Percentiles rank a stretch among this genome's conserved stretches.
These are phyloP conservation scores for Himalopsyche anomala DNA, from an alignment of 2,888 invertebrate genomes.

Conservation along the genomic window DNA sequence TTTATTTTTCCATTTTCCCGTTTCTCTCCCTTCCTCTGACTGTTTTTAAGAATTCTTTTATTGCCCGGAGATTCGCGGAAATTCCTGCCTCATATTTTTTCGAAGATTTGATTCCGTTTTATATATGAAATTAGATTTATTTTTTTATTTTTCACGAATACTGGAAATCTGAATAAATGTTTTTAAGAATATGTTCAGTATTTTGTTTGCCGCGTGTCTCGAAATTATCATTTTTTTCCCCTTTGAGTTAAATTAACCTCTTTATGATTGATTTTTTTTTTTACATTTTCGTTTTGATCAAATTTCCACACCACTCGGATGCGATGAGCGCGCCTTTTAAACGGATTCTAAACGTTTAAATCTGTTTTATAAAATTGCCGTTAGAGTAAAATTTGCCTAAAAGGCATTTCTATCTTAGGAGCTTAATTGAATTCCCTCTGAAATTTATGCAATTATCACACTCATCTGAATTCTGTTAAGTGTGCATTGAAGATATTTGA, in stretches of 20 bases:
- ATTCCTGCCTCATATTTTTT: conserved; percentile 24
- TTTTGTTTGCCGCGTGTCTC: neutral
- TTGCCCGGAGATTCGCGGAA: conserved; percentile 29
- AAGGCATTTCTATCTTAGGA: no score
- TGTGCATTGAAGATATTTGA: no score
- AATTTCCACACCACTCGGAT: neutral
- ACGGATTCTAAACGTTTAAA: neutral
- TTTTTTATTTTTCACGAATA: conserved; percentile 19
- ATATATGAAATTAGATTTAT: conserved; percentile 3
- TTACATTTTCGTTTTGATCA: conserved; percentile 20
- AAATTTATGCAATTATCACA: no score
- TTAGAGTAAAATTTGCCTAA: no score
- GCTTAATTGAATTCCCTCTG: no score
- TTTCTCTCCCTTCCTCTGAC: neutral
- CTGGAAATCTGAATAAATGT: conserved; percentile 15
- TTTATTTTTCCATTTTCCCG: neutral
- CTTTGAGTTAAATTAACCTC: conserved; percentile 1
- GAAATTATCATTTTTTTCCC: conserved; percentile 13
- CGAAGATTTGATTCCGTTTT: conserved; percentile 7
- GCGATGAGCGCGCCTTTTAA: neutral
- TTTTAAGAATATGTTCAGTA: neutral
- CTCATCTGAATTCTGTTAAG: no score
- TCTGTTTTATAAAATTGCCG: no score
- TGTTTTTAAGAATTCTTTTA: conserved; percentile 34
- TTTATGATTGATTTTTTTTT: conserved; percentile 5